Conservation (phyloP, 2,113 vertebrate species). For the Galbula dea region DNA sequence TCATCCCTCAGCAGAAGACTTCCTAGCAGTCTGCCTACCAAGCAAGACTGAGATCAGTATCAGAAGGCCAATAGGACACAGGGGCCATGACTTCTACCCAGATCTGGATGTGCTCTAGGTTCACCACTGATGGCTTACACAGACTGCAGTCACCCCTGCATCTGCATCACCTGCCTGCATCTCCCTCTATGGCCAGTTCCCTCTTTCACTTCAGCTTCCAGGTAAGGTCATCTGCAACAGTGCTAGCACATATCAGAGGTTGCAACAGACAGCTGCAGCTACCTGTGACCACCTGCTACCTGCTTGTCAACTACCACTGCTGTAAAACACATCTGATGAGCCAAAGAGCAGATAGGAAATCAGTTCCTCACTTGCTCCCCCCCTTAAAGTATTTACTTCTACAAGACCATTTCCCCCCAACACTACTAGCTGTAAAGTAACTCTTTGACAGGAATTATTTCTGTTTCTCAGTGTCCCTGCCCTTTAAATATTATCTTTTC, state of each 20-base stretch:
- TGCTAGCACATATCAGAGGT: rapidly evolving
- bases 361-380: not conserved
- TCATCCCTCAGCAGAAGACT: not conserved
- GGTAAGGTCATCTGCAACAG: not conserved
- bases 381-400: not conserved
- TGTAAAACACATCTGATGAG: not conserved
- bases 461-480: not conserved
- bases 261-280: not conserved
- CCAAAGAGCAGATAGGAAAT: not conserved
- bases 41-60: not conserved
- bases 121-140: too few relatives aligned
- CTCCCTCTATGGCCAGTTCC: rapidly evolving
- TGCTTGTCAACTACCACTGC: not conserved
- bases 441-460: not conserved
- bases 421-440: not conserved
- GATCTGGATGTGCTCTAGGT: not conserved
- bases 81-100: not conserved
- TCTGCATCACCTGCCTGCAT: too few relatives aligned
- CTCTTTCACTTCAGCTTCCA: not conserved
- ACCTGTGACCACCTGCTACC: not conserved
- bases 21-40: not conserved
- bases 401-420: not conserved
- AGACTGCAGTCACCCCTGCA: not conserved
- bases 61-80: not conserved
- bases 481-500: not conserved